Conservation (phyloP, 2,113 vertebrate species). For the Fulmarus glacialis region DNA sequence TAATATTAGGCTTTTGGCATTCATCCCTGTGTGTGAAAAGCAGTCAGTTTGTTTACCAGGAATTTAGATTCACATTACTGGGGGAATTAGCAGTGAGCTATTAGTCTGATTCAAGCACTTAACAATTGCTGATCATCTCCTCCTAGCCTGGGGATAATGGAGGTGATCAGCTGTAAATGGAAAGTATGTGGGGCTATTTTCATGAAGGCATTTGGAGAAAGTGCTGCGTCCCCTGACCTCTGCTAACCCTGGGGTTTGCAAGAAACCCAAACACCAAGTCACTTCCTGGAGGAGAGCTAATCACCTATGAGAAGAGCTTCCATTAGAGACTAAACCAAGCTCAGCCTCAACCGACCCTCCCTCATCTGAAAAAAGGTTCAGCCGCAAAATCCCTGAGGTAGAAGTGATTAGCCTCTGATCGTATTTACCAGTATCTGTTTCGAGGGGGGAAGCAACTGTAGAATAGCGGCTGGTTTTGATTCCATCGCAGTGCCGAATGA, state of each 20-base stretch:
- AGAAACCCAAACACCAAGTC: conserved; percentile 44
- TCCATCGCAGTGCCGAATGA: background rate
- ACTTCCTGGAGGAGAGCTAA: conserved; percentile 63
- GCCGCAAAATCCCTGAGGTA: conserved; percentile 26
- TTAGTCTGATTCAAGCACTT: conserved; percentile 85
- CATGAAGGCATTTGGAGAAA: conserved; percentile 52
- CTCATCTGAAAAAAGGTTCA: background rate
- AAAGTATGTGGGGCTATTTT: conserved; percentile 62
- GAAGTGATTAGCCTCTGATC: background rate
- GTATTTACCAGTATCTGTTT: background rate
- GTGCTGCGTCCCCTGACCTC: conserved; percentile 43
- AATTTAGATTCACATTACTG: conserved; percentile 82
- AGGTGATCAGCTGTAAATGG: conserved; percentile 75
- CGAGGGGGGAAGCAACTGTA: background rate
- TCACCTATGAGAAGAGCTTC: conserved; percentile 45
- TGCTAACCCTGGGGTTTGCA: conserved; percentile 53
- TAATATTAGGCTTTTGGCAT: conserved; percentile 78
- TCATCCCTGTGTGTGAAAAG: conserved; percentile 73
- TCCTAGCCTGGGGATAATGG: conserved; percentile 77
- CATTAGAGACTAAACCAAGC: conserved; percentile 50
- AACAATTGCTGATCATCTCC: conserved; percentile 78
- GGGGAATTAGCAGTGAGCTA: conserved; percentile 78
- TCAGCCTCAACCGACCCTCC: background rate
- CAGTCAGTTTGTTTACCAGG: conserved; percentile 82
- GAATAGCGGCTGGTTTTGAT: background rate